phyloP scores from a whole-genome alignment of 2,797 vertebrate species.

The Cynopterus sphinx region DNA sequence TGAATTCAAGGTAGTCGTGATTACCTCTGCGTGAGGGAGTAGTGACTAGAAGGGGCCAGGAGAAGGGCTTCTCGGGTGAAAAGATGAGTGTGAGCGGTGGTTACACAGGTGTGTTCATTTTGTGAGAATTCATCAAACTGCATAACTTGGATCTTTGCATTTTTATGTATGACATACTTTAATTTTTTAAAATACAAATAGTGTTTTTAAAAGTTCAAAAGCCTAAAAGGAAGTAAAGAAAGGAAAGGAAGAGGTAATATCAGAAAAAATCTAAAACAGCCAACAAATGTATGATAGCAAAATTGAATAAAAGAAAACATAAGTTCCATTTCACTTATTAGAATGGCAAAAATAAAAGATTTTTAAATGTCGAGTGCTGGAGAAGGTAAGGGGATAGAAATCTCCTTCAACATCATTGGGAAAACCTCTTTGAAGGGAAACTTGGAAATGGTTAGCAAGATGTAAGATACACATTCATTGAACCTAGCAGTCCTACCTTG shows the following conservation, averaged over 20 bases:
- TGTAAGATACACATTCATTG: background rate
- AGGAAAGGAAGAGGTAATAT: background rate
- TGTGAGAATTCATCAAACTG: background rate
- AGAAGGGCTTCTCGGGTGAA: background rate
- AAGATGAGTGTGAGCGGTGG: background rate
- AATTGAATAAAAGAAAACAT: background rate
- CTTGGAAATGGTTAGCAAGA: constrained; percentile 5
- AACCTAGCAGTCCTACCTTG: background rate
- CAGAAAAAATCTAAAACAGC: background rate
- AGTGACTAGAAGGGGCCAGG: background rate
- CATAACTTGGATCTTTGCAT: background rate
- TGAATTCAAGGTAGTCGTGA: background rate
- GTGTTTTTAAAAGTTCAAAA: background rate
- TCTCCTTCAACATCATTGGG: background rate
- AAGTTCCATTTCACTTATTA: background rate
- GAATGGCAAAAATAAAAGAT: background rate
- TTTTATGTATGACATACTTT: background rate
- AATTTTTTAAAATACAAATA: constrained; percentile 5
- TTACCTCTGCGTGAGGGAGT: background rate
- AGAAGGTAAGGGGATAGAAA: background rate
- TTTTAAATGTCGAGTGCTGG: background rate
- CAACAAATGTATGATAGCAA: background rate
- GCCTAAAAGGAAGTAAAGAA: background rate
- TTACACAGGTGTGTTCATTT: background rate
- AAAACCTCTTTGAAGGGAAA: background rate